Conservation (phyloP, 2,113 vertebrate species). For the Thalassarche chlororhynchos region DNA sequence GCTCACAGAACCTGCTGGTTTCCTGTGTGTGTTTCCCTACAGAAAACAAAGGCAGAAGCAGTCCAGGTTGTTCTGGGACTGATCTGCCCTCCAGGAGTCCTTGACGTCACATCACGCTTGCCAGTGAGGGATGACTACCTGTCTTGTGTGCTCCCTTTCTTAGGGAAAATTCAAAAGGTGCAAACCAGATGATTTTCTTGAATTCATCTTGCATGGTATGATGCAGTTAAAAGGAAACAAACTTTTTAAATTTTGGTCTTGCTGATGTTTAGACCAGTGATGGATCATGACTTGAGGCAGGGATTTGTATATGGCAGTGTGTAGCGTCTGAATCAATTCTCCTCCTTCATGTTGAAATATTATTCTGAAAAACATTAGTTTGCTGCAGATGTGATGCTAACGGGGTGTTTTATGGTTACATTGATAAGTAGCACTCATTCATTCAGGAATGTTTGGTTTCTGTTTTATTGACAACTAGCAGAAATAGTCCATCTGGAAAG, state of each 20-base stretch:
- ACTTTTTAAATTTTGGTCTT: neutral
- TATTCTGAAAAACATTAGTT: neutral
- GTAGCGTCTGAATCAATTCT: neutral
- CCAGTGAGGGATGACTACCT: neutral
- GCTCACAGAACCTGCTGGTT: neutral
- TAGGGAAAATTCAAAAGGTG: neutral
- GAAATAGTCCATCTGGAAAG: neutral
- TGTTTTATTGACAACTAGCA: neutral
- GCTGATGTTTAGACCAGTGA: neutral
- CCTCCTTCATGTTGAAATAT: neutral
- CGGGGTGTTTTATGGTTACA: neutral
- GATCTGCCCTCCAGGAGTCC: neutral
- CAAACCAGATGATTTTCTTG: neutral
- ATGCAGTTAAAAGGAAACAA: neutral
- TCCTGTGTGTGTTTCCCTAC: neutral
- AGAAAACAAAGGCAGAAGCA: neutral
- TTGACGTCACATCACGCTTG: accelerated
- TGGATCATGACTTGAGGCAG: neutral
- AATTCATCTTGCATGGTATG: neutral
- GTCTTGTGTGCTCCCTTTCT: neutral
- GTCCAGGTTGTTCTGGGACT: neutral
- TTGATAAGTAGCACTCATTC: neutral
- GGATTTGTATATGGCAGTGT: neutral
- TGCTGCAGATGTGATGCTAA: neutral
- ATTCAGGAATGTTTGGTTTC: neutral